phyloP scores from a whole-genome alignment of 1,140 invertebrate genomes.

The Leguminivora glycinivorella region DNA sequence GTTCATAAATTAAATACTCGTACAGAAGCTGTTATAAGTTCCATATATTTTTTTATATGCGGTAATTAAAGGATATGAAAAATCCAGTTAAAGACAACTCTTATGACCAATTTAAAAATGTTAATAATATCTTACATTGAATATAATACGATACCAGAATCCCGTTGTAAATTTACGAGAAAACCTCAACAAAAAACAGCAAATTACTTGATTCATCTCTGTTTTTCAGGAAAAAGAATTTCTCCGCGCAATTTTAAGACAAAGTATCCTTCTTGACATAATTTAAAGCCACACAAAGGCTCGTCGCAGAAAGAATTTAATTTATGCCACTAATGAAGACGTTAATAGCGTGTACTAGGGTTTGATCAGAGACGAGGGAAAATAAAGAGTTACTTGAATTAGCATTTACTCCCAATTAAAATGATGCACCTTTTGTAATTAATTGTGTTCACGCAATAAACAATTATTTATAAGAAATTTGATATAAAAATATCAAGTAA shows the following conservation, averaged over 20 bases:
- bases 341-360: constrained; percentile 48
- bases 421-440: too few species aligned
- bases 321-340: constrained; percentile 69
- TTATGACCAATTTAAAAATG: too few species aligned
- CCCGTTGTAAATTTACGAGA: neutral
- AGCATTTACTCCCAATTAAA: too few species aligned
- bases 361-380: neutral
- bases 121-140: neutral
- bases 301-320: constrained; percentile 35
- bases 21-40: too few species aligned
- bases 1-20: too few species aligned
- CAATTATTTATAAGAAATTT: too few species aligned
- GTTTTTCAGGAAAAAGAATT: neutral
- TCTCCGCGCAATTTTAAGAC: constrained; percentile 18
- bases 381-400: neutral
- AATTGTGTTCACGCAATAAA: too few species aligned
- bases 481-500: too few species aligned
- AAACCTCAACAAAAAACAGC: neutral
- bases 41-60: too few species aligned
- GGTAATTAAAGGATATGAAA: too few species aligned
- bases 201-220: constrained; percentile 3
- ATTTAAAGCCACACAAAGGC: constrained; percentile 22
- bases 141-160: neutral
- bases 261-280: constrained; percentile 25
- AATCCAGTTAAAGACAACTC: too few species aligned